Base-by-base conservation (phyloP, 2,797 vertebrate species). In the Mormyrus proboscirostris region DNA sequence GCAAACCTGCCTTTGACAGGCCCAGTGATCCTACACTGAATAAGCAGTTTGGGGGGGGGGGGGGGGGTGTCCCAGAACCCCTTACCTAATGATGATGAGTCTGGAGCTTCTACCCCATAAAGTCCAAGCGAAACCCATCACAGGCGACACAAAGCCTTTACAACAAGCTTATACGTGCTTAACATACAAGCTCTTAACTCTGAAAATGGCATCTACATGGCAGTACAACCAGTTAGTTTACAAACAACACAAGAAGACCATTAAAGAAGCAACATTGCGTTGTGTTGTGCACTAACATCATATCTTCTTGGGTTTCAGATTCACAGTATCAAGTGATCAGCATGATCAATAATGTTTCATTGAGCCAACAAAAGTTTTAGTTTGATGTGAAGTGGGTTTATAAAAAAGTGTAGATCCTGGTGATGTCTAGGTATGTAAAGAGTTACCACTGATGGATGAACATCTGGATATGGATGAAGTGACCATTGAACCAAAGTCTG, bases 401-500 rank as follows among this genome's bases (percentile, higher is more conserved):
- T 44, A n/a, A 44, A 65, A 65, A 29, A 9, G 7, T 22, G n/a
- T 1, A 38, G 25, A 10, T 73, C 12, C 69, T 76, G 69, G 14
- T 41, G 69, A 19, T 7, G 69, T 76, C 38, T 41, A 0, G 6
- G 14, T 44, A 44, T 1, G 14, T 10, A 5, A 38, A 44, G 38
- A 44, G 65, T 79, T 79, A 79, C 33, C 38, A 44, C 38, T 44
- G 38, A 76, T 91, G 69, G 53, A 89, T 73, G 50, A 91, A 88
- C 88, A 89, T 88, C 38, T 89, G 76, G 4, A 38, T 4, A 14
- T 90, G 62, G 49, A 91, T 59, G 33, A 76, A 86, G 10, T 88
- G 86, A 44, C 89, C 89, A 33, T 59, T 90, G 69, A 55, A 9
- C 91, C 87, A 89, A 47, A 29, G 49, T 47, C 59, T 89, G n/a